Evolutionary conservation across 2,888 invertebrate species (phyloP).

Genomic region (Dusona sp.): DNA sequence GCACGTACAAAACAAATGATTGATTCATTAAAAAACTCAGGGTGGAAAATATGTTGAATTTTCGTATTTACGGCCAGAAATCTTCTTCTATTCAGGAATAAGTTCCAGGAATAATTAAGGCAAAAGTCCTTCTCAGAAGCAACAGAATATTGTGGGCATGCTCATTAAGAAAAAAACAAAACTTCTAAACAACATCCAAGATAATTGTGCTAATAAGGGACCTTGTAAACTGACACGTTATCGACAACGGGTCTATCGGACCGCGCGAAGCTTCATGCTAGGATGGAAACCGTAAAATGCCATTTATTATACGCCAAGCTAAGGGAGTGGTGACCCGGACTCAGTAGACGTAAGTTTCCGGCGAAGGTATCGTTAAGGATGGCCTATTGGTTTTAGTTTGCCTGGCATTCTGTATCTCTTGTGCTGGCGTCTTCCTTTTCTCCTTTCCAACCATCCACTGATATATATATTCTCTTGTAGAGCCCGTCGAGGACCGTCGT

Average conservation of each 20-base stretch:
- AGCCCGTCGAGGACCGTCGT: constrained; percentile 46
- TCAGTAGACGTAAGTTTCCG: constrained; percentile 52
- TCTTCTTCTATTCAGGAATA: neutral
- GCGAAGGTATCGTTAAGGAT: constrained; percentile 63
- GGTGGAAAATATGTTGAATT: neutral
- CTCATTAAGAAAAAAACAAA: neutral
- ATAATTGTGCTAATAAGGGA: neutral
- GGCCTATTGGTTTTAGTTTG: constrained; percentile 64
- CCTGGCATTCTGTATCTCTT: constrained; percentile 41
- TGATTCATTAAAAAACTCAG: neutral
- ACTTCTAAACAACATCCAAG: neutral
- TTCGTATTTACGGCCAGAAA: neutral
- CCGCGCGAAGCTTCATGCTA: constrained; percentile 53
- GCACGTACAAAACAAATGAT: neutral
- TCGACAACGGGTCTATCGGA: constrained; percentile 25
- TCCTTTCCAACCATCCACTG: neutral
- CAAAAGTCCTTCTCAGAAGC: neutral
- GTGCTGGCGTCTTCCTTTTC: constrained; percentile 23
- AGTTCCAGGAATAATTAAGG: neutral
- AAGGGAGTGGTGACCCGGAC: constrained; percentile 12
- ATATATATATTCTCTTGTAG: neutral
- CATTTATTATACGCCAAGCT: constrained; percentile 51
- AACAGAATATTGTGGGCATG: neutral
- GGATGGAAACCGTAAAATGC: constrained; percentile 36
- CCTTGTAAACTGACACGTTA: constrained; percentile 4